Evolutionary conservation across 2,888 invertebrate genomes (phyloP), one percentile per base, ranked within the genome.

Genomic region (Sarcophaga subvicina): DNA sequence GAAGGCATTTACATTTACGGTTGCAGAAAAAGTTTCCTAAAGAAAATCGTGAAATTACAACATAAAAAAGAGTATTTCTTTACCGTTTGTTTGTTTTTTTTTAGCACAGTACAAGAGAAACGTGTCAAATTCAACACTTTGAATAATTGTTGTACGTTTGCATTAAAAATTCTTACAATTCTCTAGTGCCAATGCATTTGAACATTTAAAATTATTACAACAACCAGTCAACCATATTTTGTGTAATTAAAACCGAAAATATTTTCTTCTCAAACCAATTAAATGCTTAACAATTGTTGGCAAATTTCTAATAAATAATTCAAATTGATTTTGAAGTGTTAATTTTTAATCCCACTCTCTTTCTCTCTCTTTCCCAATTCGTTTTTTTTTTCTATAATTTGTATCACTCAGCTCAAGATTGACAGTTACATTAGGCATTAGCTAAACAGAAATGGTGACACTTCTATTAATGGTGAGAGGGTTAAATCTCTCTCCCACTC

Each of bases 101-200:
- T 72, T 17, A 25, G 20, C 47, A 20, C 22, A 73, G n/a, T 17
- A 67, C 77, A 72, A 72, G 78, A 47, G 12, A 75, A 83, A 69
- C 22, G 86, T 86, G 86, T 86, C 82, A 86, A 75, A 79, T 73
- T 78, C 63, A 70, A 54, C 81, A 81, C 63, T 83, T 79, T 80
- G 80, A 83, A 83, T 83, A 86, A 86, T 83, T 83, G 67, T 67
- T 37, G 69, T 59, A 70, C 17, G 80, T 83, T 14, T 54, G 54
- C 17, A 14, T 60, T 72, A 75, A 37, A 80, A 83, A 83, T 82
- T 79, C 82, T 45, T 12, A 25, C 45, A 45, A 69, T 76, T 63
- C 14, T 69, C 73, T 59, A 37, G 37, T 37, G 37, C 37, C 37
- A 37, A 8, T 37, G 37, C 12, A 17, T 37, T 66, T 66, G 22